Evolutionary conservation across 1,140 invertebrate species (phyloP), one percentile per base, ranked within the genome.

Genomic region (Paracyclopina nana): DNA sequence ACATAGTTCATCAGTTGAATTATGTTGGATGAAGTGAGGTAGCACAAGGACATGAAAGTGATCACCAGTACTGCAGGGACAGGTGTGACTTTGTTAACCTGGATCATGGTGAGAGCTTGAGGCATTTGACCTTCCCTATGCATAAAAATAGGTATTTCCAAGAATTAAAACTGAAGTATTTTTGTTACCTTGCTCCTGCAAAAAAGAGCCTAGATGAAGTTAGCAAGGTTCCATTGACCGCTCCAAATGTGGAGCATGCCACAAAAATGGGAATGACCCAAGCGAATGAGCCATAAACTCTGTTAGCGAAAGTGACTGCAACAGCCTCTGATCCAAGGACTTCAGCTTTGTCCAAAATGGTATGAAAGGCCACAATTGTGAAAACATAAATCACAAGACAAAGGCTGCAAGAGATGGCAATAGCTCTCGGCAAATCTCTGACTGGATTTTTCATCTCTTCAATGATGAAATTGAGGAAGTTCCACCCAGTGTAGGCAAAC

Each of bases 191-290:
- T 14, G 88, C 90, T 14, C 90, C 91, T 16, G 90, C 88, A 65
- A 91, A 95, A 69, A 95, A 96, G 53, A 96, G 68, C 59, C 91
- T 72, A 6, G 94, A 96, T 12, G 91, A 94, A 20, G 95, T 98
- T 42, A 98, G 76, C 14, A 99, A 70, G 56, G 97, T 91, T 55
- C 94, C 94, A 65, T 98, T 98, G 5, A 97, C 90, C 50, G 90
- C 94, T 24, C 94, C 95, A 65, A 98, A 96, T 0, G 91, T 96
- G 0, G 91, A 97, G 51, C 96, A 73, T 0, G 94, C 91, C 0
- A 99, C 94, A 68, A 96, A 97, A 16, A 97, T 73, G 2, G 94
- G 92, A 63, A 99, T 96, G n/a, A 79, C 80, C 77, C 88, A 94
- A 11, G 91, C 86, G 65, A 96, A 78, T 53, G 75, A 69, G 1